A percentile compares a stretch with the other conserved stretches of the same genome.
Conservation (phyloP, 2,888 invertebrate species). For the Elysia crispata region DNA sequence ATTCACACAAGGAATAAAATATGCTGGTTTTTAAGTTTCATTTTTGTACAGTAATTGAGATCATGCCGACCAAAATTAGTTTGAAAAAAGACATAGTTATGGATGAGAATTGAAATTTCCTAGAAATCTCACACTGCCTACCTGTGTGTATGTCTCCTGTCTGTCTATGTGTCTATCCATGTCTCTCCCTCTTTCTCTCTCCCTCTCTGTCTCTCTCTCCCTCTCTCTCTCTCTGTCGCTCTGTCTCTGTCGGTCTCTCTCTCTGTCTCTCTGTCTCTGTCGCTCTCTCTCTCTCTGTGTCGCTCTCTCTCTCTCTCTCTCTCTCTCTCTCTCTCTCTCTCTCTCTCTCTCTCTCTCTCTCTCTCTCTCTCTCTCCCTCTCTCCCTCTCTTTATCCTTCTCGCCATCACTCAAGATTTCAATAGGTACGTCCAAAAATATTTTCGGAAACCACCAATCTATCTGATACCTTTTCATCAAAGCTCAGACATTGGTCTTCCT, state of each 20-base stretch:
- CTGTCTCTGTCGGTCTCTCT: slow-evolving; percentile 19
- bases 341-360: not conserved
- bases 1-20: too few species aligned
- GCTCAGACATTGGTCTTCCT: too few species aligned
- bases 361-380: not conserved
- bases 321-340: slow-evolving; percentile 35
- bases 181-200: not conserved
- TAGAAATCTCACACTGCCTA: too few species aligned
- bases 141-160: not conserved
- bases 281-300: slow-evolving; percentile 40
- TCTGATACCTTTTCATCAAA: too few species aligned
- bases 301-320: slow-evolving; percentile 41
- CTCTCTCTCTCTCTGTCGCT: slow-evolving; percentile 9
- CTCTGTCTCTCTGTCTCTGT: slow-evolving; percentile 29
- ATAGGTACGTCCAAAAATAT: too few species aligned
- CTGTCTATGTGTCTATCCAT: not conserved
- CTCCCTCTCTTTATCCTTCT: not conserved
- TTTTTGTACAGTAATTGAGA: too few species aligned
- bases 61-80: too few species aligned
- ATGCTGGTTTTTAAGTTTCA: too few species aligned
- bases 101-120: too few species aligned
- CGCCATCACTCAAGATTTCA: not conserved
- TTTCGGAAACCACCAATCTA: too few species aligned
- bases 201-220: slow-evolving; percentile 2
- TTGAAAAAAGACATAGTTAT: too few species aligned